phyloP scores from a whole-genome alignment of 1,140 invertebrate species.

The Adoxophyes honmai region DNA sequence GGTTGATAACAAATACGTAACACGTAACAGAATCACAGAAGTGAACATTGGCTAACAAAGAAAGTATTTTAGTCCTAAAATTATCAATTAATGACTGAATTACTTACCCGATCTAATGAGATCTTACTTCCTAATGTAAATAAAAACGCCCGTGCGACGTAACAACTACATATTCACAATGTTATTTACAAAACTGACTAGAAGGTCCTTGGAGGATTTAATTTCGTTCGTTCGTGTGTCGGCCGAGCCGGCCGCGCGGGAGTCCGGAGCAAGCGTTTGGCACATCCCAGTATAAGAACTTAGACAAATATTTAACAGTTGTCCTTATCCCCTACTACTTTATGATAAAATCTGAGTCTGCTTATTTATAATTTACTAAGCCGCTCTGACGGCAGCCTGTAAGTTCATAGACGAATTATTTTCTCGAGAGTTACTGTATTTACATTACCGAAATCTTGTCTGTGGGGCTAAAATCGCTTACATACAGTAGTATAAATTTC shows the following conservation, averaged over 20 bases:
- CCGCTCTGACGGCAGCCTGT: slow-evolving; percentile 5
- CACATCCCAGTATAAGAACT: slow-evolving; percentile 64
- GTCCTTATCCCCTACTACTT: slow-evolving; percentile 31
- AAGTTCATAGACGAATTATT: slow-evolving; percentile 11
- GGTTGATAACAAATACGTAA: slow-evolving; percentile 68
- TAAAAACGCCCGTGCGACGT: slow-evolving; percentile 66
- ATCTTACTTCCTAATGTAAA: slow-evolving; percentile 73
- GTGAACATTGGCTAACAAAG: slow-evolving; percentile 75
- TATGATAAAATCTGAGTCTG: slow-evolving; percentile 30
- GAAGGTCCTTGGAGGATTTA: slow-evolving; percentile 62
- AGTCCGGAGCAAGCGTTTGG: slow-evolving; percentile 53
- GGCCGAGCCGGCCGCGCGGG: neutral
- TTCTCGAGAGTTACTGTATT: slow-evolving; percentile 62
- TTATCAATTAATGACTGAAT: slow-evolving; percentile 73
- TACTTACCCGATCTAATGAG: slow-evolving; percentile 74
- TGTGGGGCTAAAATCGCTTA: slow-evolving; percentile 64
- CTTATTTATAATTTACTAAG: slow-evolving; percentile 25
- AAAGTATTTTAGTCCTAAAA: slow-evolving; percentile 69
- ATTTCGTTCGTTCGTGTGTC: slow-evolving; percentile 49
- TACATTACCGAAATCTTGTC: slow-evolving; percentile 51
- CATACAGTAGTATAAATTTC: slow-evolving; percentile 68
- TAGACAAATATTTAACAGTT: slow-evolving; percentile 35
- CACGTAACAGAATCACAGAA: slow-evolving; percentile 75
- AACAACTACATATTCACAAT: slow-evolving; percentile 72
- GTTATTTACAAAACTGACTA: slow-evolving; percentile 75